These are phyloP conservation scores for Corythaeola cristata DNA, from an alignment of 2,113 vertebrate species.

Conservation along the genomic window DNA sequence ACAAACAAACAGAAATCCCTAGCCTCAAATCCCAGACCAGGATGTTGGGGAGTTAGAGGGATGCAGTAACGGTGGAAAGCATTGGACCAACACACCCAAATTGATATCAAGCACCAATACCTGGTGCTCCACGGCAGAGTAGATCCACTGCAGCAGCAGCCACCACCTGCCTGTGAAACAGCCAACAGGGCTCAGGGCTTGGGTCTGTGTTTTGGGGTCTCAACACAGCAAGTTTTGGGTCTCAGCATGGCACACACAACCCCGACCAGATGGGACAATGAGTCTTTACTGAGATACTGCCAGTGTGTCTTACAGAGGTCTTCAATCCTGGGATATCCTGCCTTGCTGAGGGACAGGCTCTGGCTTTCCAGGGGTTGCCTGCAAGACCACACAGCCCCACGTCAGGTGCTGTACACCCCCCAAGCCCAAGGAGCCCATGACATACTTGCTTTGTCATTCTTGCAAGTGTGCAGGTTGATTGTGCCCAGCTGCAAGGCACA, in stretches of 20 bases:
- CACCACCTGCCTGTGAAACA: neutral
- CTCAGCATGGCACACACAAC: neutral
- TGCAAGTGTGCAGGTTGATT: neutral
- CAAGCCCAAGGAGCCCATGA: neutral
- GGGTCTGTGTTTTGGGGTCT: neutral
- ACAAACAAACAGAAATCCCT: slow-evolving; percentile 14
- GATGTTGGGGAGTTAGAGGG: neutral
- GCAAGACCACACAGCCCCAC: neutral
- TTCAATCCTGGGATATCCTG: neutral
- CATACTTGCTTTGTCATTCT: neutral
- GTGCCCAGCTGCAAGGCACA: neutral
- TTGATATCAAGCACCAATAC: neutral
- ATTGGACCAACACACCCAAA: neutral
- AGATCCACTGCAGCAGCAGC: neutral
- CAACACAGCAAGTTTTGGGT: neutral
- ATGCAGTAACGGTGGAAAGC: neutral
- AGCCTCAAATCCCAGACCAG: neutral
- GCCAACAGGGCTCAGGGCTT: neutral
- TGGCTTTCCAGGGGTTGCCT: neutral
- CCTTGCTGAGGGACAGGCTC: neutral
- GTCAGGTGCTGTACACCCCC: neutral
- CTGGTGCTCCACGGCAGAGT: neutral
- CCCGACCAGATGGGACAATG: fast-evolving
- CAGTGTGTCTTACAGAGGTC: neutral
- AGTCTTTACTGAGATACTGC: neutral